Conservation (phyloP, 2,797 vertebrate genomes). For the Protonibea diacanthus region DNA sequence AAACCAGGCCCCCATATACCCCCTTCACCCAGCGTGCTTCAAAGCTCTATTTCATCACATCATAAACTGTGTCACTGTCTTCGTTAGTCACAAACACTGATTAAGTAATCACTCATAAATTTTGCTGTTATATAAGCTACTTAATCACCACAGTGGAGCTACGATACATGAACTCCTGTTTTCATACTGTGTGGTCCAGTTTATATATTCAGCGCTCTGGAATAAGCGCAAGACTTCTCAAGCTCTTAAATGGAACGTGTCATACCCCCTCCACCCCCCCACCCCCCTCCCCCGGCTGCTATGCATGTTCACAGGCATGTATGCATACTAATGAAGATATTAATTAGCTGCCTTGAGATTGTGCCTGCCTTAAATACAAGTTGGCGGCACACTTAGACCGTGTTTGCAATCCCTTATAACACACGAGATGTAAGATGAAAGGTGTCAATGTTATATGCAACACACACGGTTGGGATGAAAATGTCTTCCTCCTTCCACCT, state of each 20-base stretch:
- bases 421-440: constrained; percentile 32
- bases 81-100: constrained; percentile 12
- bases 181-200: constrained; percentile 52
- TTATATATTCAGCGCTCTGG: constrained; percentile 36
- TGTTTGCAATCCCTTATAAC: constrained; percentile 28
- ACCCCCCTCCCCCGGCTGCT: neutral
- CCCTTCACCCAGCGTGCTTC: neutral
- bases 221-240: constrained; percentile 53
- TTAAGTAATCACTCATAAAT: constrained; percentile 28
- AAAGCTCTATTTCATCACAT: neutral
- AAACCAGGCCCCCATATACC: no score
- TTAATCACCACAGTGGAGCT: constrained; percentile 47
- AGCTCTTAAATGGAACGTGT: constrained; percentile 61
- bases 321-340: constrained; percentile 76
- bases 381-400: constrained; percentile 29
- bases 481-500: constrained; percentile 19
- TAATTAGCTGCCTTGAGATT: constrained; percentile 78
- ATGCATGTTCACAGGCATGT: constrained; percentile 61
- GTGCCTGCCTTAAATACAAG: constrained; percentile 42
- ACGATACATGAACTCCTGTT: constrained; percentile 55
- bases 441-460: constrained; percentile 9
- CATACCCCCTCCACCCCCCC: constrained; percentile 14
- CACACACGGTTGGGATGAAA: constrained; percentile 31
- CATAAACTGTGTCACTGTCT: constrained; percentile 3
- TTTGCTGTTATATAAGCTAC: constrained; percentile 45